Evolutionary conservation across 2,113 vertebrate genomes (phyloP).

Genomic region (Polypterus senegalus): DNA sequence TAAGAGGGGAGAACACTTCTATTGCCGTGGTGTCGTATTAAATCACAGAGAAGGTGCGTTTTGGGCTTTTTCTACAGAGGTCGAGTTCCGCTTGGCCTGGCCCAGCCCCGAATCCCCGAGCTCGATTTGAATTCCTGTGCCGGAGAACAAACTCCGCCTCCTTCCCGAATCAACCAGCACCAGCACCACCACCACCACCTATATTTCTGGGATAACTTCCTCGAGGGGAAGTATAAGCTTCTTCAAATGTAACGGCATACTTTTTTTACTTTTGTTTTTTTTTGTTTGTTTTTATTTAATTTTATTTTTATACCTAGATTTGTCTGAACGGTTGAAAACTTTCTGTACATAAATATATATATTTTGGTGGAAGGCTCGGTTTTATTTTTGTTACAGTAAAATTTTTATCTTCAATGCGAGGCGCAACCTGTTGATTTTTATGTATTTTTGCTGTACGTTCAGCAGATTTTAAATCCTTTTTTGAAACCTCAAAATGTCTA

Average conservation of each 20-base stretch:
- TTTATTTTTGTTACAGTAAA: too few species aligned
- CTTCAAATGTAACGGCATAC: not conserved
- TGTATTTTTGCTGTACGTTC: conserved; percentile 10
- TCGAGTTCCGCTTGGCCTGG: conserved; percentile 6
- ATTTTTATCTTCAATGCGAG: conserved; percentile 34
- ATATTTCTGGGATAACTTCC: not conserved
- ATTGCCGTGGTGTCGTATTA: too few species aligned
- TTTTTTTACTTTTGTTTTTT: too few species aligned
- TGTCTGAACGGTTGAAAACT: too few species aligned
- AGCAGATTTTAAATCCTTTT: conserved; percentile 11
- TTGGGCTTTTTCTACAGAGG: not conserved
- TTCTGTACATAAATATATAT: too few species aligned
- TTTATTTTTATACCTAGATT: too few species aligned
- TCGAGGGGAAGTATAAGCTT: not conserved
- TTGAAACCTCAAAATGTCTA: conserved; percentile 42
- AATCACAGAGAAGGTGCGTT: too few species aligned
- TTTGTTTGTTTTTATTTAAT: too few species aligned
- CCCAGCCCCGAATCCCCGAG: conserved; percentile 16
- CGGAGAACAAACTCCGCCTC: not conserved
- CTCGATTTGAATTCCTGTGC: conserved; percentile 4
- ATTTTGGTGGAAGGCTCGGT: too few species aligned
- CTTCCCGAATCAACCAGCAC: conserved; percentile 14
- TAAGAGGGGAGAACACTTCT: too few species aligned
- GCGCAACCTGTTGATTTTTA: conserved; percentile 56
- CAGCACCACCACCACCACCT: not conserved